Percentiles rank a stretch among this genome's conserved stretches.
Evolutionary conservation across 2,888 invertebrate genomes (phyloP).

Genomic region (Branchellion lobata): DNA sequence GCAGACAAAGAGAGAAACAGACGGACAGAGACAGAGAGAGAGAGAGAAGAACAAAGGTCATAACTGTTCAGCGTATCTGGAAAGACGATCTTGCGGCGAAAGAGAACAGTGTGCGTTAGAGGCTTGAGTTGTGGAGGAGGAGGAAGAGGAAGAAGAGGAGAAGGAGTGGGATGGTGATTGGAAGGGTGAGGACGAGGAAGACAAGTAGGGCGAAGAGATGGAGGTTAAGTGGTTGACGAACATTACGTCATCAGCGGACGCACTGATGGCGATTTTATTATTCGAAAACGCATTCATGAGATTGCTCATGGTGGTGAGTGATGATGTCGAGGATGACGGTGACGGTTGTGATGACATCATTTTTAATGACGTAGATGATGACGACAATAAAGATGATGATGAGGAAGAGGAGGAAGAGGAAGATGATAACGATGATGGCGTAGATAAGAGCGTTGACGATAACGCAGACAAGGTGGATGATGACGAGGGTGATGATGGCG

Average conservation of each 20-base stretch:
- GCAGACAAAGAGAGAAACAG: too few relatives aligned
- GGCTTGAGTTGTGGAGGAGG: not conserved
- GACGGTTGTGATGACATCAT: too few relatives aligned
- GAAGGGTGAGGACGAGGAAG: not conserved
- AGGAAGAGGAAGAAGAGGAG: not conserved
- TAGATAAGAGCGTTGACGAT: not conserved
- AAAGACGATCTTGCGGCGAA: slow-evolving; percentile 89
- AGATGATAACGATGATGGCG: too few relatives aligned
- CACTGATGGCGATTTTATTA: not conserved
- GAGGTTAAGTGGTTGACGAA: not conserved
- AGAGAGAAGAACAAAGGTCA: not conserved
- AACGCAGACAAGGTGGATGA: not conserved
- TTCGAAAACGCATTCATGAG: too few relatives aligned
- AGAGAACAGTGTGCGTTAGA: slow-evolving; percentile 63
- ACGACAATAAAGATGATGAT: too few relatives aligned
- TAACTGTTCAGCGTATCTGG: slow-evolving; percentile 81
- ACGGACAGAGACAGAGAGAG: too few relatives aligned
- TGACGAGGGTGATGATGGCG: not conserved
- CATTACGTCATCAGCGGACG: slow-evolving; percentile 1
- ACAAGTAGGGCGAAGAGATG: not conserved
- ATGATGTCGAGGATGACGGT: not conserved
- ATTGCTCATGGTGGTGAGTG: not conserved
- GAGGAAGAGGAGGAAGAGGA: too few relatives aligned
- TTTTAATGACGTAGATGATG: too few relatives aligned
- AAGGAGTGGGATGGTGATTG: not conserved